phyloP scores from a whole-genome alignment of 2,797 vertebrate genomes.

The Nasua narica region DNA sequence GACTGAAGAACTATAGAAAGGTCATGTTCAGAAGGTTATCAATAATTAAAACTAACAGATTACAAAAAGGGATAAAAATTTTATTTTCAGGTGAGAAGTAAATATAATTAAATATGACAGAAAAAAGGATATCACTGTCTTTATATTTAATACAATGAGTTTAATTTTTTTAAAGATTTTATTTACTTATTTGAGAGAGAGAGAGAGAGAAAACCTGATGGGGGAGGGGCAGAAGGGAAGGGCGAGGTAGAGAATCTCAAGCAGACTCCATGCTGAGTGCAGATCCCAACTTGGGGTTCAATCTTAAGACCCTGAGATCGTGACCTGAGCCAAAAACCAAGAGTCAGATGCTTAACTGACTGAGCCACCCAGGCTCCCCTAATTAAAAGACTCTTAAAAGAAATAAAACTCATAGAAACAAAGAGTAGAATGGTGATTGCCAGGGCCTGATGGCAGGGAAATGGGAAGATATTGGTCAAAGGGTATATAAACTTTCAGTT shows the following conservation, averaged over 20 bases:
- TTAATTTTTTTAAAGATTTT: not conserved
- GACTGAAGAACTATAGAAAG: not conserved
- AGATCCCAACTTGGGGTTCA: not conserved
- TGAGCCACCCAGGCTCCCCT: not conserved
- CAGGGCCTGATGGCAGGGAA: not conserved
- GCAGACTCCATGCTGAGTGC: not conserved
- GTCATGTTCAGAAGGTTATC: not conserved
- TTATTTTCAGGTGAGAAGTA: slow-evolving; percentile 1
- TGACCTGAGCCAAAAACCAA: not conserved
- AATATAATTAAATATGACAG: not conserved
- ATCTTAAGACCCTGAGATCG: not conserved
- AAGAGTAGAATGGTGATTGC: not conserved
- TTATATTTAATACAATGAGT: not conserved
- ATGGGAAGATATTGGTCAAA: not conserved
- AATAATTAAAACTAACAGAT: not conserved
- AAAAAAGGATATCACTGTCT: not conserved
- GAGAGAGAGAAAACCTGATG: not conserved
- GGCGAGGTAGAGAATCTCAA: not conserved
- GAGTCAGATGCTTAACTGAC: not conserved
- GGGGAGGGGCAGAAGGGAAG: not conserved
- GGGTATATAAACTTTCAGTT: not conserved
- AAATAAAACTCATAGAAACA: not conserved
- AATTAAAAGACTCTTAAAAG: not conserved
- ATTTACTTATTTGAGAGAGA: not conserved
- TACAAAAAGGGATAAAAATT: not conserved